These are phyloP conservation scores for Lacanobia wlatinum DNA, from an alignment of 2,888 invertebrate species.

Conservation along the genomic window DNA sequence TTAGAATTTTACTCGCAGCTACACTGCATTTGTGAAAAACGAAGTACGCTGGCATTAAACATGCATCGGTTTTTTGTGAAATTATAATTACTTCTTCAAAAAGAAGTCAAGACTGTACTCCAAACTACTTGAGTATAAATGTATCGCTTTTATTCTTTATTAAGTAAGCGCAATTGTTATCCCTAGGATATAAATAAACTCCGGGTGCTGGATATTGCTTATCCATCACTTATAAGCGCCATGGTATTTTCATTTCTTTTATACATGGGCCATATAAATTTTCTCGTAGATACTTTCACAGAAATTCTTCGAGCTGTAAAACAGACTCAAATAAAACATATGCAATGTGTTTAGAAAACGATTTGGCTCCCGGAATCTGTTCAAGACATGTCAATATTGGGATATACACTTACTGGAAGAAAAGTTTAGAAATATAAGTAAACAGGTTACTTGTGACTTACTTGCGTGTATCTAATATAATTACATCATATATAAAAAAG, in stretches of 20 bases:
- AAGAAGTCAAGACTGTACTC: constrained; percentile 31
- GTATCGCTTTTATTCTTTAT: constrained; percentile 35
- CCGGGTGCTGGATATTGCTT: constrained; percentile 36
- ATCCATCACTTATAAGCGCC: constrained; percentile 51
- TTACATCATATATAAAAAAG: constrained; percentile 20
- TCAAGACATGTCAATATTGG: constrained; percentile 31
- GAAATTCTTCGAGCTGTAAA: constrained; percentile 1
- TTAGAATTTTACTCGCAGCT: too few relatives aligned
- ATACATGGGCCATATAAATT: constrained; percentile 2
- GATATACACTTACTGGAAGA: background rate
- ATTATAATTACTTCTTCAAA: constrained; percentile 6
- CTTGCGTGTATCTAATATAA: constrained; percentile 20
- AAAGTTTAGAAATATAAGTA: constrained; percentile 2
- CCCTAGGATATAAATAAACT: constrained; percentile 44
- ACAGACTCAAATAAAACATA: constrained; percentile 6
- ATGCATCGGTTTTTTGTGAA: constrained; percentile 6
- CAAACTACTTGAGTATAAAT: constrained; percentile 46
- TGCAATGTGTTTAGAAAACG: constrained; percentile 14
- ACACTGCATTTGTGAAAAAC: too few relatives aligned
- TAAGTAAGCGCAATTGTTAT: constrained; percentile 32
- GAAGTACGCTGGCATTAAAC: constrained; percentile 17
- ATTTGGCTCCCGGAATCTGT: constrained; percentile 18
- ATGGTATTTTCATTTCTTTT: constrained; percentile 13
- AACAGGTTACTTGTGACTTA: background rate
- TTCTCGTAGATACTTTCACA: background rate